Conservation (phyloP, 2,888 invertebrate species). For the Panzeria rudis region DNA sequence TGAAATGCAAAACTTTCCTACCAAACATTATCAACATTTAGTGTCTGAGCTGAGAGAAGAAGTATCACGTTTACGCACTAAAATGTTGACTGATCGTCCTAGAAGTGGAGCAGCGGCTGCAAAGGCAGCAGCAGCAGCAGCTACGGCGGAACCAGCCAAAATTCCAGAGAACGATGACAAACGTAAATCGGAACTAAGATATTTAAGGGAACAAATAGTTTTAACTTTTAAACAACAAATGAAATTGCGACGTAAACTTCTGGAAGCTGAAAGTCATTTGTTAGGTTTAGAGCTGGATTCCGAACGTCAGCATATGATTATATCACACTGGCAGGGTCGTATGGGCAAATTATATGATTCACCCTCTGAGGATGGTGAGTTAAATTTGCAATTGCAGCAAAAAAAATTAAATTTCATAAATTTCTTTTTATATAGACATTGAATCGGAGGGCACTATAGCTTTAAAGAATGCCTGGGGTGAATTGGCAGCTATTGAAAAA, state of each 20-base stretch:
- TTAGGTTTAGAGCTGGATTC: slow-evolving; percentile 94
- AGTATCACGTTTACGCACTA: slow-evolving; percentile 90
- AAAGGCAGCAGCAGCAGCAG: slow-evolving; percentile 63
- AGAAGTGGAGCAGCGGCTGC: slow-evolving; percentile 82
- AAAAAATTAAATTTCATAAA: neutral
- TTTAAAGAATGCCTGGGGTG: slow-evolving; percentile 92
- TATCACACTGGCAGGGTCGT: slow-evolving; percentile 93
- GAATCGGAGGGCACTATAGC: slow-evolving; percentile 83
- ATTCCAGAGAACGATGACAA: slow-evolving; percentile 84
- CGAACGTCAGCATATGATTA: slow-evolving; percentile 93
- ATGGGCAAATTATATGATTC: slow-evolving; percentile 87
- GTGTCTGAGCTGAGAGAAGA: slow-evolving; percentile 89
- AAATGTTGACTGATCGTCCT: slow-evolving; percentile 89
- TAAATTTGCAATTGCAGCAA: neutral
- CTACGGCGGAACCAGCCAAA: slow-evolving; percentile 71
- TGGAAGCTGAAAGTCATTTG: slow-evolving; percentile 95
- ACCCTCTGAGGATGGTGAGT: slow-evolving; percentile 81
- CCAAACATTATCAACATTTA: slow-evolving; percentile 83
- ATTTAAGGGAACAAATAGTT: slow-evolving; percentile 93
- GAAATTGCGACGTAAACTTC: slow-evolving; percentile 92
- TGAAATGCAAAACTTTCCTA: slow-evolving; percentile 83
- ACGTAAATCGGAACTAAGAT: slow-evolving; percentile 85
- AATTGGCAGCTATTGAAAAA: slow-evolving; percentile 91
- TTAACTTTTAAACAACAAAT: slow-evolving; percentile 96
- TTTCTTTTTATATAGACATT: slow-evolving; percentile 76